Conservation (phyloP, 2,888 invertebrate genomes). For the Didymodactylos carnosus region DNA sequence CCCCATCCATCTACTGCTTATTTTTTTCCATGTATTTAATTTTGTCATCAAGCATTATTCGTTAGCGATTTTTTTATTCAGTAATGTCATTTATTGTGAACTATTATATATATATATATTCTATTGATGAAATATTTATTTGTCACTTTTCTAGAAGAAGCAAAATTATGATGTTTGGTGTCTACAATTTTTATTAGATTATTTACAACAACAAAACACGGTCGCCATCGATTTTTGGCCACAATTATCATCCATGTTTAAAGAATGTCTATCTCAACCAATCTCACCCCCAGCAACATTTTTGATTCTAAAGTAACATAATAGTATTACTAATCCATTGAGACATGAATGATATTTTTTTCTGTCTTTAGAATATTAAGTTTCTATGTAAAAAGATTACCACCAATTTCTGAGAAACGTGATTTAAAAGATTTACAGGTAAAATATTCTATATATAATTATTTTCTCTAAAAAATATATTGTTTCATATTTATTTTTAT, state of each 20-base stretch:
- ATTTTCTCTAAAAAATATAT: background rate
- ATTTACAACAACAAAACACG: slow-evolving; percentile 2
- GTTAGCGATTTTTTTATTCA: no score
- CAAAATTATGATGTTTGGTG: slow-evolving; percentile 5
- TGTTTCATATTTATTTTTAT: slow-evolving; percentile 9
- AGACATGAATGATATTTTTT: background rate
- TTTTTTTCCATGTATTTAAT: no score
- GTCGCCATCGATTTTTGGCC: background rate
- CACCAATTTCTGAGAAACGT: slow-evolving; percentile 46
- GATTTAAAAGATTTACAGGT: slow-evolving; percentile 59
- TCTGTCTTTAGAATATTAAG: background rate
- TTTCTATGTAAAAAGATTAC: background rate
- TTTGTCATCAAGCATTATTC: no score
- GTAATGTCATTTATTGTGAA: background rate
- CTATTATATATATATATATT: background rate
- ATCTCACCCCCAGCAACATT: background rate
- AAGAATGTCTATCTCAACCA: background rate
- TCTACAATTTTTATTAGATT: slow-evolving; percentile 5
- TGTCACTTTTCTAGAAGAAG: slow-evolving; percentile 3
- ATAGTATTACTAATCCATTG: background rate
- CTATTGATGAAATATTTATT: background rate
- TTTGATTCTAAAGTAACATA: background rate
- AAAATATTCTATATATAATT: background rate
- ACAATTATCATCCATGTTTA: background rate
- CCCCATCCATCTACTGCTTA: no score